Evolutionary conservation across 1,140 invertebrate genomes (phyloP).

Genomic region (Phymastichus coffea): DNA sequence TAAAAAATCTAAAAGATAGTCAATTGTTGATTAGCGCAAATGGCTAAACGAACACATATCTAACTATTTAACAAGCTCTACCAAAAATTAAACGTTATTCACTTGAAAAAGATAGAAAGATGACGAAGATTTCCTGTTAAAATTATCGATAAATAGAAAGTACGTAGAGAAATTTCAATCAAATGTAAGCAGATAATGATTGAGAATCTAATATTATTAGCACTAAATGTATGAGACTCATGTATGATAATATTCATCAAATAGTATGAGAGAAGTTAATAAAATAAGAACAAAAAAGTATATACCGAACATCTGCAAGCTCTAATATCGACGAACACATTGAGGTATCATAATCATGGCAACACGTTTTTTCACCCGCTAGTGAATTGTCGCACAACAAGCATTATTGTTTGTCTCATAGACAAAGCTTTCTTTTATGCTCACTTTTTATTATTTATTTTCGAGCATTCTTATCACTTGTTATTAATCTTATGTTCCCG

Average conservation of each 20-base stretch:
- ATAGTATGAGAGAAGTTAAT: background rate
- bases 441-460: no score
- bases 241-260: background rate
- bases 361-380: constrained; percentile 20
- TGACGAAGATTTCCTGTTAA: background rate
- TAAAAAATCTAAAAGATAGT: constrained; percentile 17
- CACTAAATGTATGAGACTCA: background rate
- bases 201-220: background rate
- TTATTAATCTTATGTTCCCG: no score
- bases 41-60: constrained; percentile 7
- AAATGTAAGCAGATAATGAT: background rate
- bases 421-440: no score
- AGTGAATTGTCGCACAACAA: background rate
- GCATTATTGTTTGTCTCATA: constrained; percentile 14
- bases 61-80: constrained; percentile 24
- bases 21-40: constrained; percentile 11
- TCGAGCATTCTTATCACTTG: no score
- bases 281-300: constrained; percentile 25
- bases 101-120: background rate
- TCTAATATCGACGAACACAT: constrained; percentile 49
- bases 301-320: constrained; percentile 44
- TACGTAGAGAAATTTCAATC: background rate
- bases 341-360: constrained; percentile 45
- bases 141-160: background rate
- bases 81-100: constrained; percentile 1